Evolutionary conservation across 1,140 invertebrate species (phyloP).

Genomic region (Trachelipus rathkii): DNA sequence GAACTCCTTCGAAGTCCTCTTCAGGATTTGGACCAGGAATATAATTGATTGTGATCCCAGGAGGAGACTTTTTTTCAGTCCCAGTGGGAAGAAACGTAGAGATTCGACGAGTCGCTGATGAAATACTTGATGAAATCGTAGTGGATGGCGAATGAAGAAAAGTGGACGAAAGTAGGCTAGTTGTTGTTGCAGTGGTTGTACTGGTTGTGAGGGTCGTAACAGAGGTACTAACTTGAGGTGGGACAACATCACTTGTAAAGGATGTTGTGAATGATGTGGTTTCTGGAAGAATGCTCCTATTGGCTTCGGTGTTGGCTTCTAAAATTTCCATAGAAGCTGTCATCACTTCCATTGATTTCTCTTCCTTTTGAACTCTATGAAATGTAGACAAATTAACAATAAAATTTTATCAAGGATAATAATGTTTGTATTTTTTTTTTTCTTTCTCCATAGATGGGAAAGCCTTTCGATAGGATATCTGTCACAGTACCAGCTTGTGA

Average conservation of each 20-base stretch:
- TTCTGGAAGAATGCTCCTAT: background rate
- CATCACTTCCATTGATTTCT: background rate
- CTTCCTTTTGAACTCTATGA: background rate
- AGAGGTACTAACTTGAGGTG: background rate
- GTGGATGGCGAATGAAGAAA: background rate
- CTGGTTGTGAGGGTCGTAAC: background rate
- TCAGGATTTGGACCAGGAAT: background rate
- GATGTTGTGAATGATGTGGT: background rate
- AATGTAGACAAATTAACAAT: background rate
- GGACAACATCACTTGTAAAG: background rate
- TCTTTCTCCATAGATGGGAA: too few species aligned
- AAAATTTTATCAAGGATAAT: too few species aligned
- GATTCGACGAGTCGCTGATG: background rate
- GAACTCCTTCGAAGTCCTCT: background rate
- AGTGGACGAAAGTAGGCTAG: background rate
- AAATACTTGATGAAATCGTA: background rate
- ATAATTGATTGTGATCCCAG: background rate
- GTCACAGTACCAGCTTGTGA: too few species aligned
- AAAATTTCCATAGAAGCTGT: background rate
- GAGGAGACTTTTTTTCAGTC: background rate
- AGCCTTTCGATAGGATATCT: too few species aligned
- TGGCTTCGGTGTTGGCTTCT: background rate
- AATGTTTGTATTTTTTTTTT: too few species aligned
- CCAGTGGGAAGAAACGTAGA: background rate
- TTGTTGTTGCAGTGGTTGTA: background rate